Evolutionary conservation across 2,888 invertebrate species (phyloP).

Genomic region (Pristionchus entomophagus): DNA sequence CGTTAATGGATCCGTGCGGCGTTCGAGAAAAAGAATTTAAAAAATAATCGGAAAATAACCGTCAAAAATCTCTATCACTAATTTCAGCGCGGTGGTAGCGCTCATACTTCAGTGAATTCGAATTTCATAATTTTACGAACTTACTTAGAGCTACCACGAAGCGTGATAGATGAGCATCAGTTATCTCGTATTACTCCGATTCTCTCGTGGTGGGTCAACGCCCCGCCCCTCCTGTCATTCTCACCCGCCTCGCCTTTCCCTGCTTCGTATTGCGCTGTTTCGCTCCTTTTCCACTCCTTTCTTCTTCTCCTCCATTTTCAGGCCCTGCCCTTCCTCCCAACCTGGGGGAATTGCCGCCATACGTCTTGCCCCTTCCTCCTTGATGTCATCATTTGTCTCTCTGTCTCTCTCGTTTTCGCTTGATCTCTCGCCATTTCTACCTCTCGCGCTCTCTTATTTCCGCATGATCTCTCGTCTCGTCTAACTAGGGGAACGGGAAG

Average conservation of each 20-base stretch:
- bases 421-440: neutral
- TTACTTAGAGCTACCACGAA: too few species aligned
- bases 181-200: too few species aligned
- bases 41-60: too few species aligned
- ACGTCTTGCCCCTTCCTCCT: neutral
- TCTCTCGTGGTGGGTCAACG: too few species aligned
- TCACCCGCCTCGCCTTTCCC: neutral
- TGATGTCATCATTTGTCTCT: neutral
- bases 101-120: too few species aligned
- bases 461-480: neutral
- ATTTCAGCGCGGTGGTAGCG: too few species aligned
- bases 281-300: neutral
- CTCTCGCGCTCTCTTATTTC: neutral
- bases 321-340: neutral
- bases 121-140: too few species aligned
- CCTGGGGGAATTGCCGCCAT: constrained; percentile 27
- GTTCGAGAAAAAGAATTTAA: too few species aligned
- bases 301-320: constrained; percentile 30
- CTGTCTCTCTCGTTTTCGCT: neutral
- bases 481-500: neutral
- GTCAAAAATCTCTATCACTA: too few species aligned
- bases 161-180: too few species aligned
- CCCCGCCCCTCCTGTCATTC: neutral
- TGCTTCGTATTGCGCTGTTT: constrained; percentile 1
- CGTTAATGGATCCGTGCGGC: too few species aligned